These are phyloP conservation scores for Conopomorpha cramerella DNA, from an alignment of 1,140 invertebrate species.

Conservation along the genomic window DNA sequence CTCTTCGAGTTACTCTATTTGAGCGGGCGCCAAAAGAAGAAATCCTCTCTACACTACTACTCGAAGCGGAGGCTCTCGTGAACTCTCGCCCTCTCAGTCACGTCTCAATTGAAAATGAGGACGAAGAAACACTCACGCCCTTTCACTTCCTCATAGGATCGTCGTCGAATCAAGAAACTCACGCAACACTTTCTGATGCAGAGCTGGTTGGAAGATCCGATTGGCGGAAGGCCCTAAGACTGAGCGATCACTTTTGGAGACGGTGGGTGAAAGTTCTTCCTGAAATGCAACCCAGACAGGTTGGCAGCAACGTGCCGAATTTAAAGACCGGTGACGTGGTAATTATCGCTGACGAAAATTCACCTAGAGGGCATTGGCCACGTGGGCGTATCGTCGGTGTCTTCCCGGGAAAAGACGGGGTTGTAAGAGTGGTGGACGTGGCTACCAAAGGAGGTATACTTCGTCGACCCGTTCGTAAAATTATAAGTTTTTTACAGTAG, in stretches of 20 bases:
- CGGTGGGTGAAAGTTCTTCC: conserved; percentile 3
- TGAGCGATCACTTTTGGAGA: conserved; percentile 3
- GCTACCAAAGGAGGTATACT: neutral
- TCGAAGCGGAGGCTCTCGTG: conserved; percentile 4
- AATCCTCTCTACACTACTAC: neutral
- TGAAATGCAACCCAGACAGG: neutral
- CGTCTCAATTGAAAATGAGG: conserved; percentile 7
- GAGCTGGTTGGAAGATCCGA: neutral
- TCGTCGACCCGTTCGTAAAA: neutral
- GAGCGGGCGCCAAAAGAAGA: conserved; percentile 2
- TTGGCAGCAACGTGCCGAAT: neutral
- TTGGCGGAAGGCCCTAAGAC: conserved; percentile 1
- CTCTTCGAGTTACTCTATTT: conserved; percentile 2
- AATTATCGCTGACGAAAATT: neutral
- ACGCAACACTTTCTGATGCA: neutral
- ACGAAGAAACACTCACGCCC: conserved; percentile 1
- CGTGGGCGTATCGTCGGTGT: neutral
- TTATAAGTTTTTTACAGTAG: too few relatives aligned
- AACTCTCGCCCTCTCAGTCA: conserved; percentile 6
- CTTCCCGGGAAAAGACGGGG: conserved; percentile 2
- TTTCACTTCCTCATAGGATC: conserved; percentile 2
- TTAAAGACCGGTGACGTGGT: neutral
- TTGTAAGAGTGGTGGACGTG: conserved; percentile 1
- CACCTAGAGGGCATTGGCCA: conserved; percentile 2
- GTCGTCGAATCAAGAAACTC: neutral